A percentile compares a stretch with the other conserved stretches of the same genome.
Conservation (phyloP, 2,113 vertebrate genomes). For the Hemicordylus capensis region DNA sequence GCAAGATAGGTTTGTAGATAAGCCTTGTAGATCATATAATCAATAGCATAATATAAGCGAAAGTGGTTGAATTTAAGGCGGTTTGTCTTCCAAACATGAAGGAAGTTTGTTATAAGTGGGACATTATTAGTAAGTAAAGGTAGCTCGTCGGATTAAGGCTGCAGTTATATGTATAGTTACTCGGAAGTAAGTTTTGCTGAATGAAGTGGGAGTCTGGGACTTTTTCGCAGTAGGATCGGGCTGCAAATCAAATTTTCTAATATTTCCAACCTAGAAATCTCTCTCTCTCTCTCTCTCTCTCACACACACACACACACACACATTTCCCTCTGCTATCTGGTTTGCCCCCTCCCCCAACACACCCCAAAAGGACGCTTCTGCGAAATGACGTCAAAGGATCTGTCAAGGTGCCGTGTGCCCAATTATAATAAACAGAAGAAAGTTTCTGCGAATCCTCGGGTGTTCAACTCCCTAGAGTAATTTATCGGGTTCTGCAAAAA, state of each 20-base stretch:
- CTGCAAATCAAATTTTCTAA: neutral
- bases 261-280: no score
- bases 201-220: neutral
- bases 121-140: neutral
- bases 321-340: no score
- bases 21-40: no score
- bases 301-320: no score
- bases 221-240: no score
- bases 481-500: neutral
- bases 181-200: neutral
- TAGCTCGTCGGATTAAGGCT: neutral
- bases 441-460: neutral
- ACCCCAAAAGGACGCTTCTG: no score
- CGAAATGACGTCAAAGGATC: no score
- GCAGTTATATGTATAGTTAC: no score
- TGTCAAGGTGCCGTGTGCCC: neutral
- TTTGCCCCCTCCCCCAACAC: no score
- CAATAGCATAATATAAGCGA: no score
- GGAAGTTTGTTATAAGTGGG: neutral
- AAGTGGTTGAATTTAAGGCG: neutral
- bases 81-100: no score
- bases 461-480: neutral
- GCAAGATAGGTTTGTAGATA: neutral
- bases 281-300: no score
- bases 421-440: neutral